Evolutionary conservation across 2,888 invertebrate genomes (phyloP), one percentile per base, ranked within the genome.

Genomic region (Melieria crassipennis): DNA sequence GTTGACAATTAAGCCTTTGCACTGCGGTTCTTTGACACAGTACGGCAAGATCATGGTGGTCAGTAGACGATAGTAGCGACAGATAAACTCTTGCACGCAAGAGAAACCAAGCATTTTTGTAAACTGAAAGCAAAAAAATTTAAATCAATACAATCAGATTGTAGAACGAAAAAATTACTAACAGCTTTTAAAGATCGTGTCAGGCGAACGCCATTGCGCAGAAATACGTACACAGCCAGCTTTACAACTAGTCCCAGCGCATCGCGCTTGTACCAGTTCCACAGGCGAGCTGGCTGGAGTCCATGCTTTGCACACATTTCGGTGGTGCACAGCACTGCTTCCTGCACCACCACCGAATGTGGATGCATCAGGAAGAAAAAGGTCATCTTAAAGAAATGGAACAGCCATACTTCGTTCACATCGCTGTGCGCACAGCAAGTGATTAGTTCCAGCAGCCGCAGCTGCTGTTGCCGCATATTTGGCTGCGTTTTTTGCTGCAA

Each of bases 91-190:
- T 79, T 91, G 89, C 7, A 91, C 90, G 52, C 91, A 91, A 42
- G 89, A 88, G 79, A 91, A 93, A 0, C 92, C 93, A 68, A 94
- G 89, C 73, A 92, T 91, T 77, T 90, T 89, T 0, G 92, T 90
- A 1, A 92, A 85, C 87, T 87, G 52, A 1, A 78, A 77, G 52
- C 43, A 57, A 69, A 30, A 66, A 16, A 4, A 47, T 56, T 30
- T 13, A 16, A 42, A 63, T 11, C 7, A n/a, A 52, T 48, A 4
- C 13, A 45, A 65, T 46, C 4, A 13, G 13, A 7, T n/a, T 11
- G n/a, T 7, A 60, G 47, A 61, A 46, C 1, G 13, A 48, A 4
- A 42, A 9, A 47, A 4, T 65, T 5, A 77, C 81, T 78, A 77
- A 84, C 85, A 56, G 81, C 79, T 70, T 79, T 78, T 1, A 85